Evolutionary conservation across 2,113 vertebrate species (phyloP), one percentile per base, ranked within the genome.

Genomic region (Scortum barcoo): DNA sequence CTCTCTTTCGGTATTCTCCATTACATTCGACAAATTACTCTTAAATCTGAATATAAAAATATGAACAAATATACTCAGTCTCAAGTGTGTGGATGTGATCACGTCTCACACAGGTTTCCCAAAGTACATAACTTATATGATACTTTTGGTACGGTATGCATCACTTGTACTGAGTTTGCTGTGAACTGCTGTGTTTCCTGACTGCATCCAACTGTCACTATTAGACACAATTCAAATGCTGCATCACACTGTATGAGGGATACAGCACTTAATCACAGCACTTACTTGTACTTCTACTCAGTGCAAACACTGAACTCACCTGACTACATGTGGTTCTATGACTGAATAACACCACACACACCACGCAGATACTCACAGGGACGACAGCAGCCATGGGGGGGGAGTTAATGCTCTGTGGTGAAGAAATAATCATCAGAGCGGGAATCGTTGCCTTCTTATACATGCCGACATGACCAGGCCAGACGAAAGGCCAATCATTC

Each of bases 371-470:
- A 95, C 95, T 95, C 77, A 95, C 95, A 56, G 93, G 94, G 42
- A 95, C 94, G 2, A 95, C 93, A 2, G 95, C 84, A 40, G 95
- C 93, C 95, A 96, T 96, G 54, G 58, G 54, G 53, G 53, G 38
- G 26, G 24, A 14, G 61, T 61, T n/a, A 20, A 61, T 22, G 61
- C 36, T 76, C 54, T 72, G 57, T 36, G 19, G 48, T 66, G 16
- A 3, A 71, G 65, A 46, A 78, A 50, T 22, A 17, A 57, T 24
- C 3, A 33, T 33, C 26, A 22, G 38, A 33, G n/a, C 20, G 22
- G 38, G 53, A 38, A 38, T 7, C 0, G 0, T 0, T 62, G 12
- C 61, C 42, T 63, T 93, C 63, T 93, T 94, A 94, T 93, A 90
- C 46, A 57, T 1, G 14, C 42, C 20, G 22, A 69, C 26, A 36